Percentiles rank a stretch among this genome's conserved stretches.
Conservation (phyloP, 2,888 invertebrate genomes). For the Andricus quercusramuli region DNA sequence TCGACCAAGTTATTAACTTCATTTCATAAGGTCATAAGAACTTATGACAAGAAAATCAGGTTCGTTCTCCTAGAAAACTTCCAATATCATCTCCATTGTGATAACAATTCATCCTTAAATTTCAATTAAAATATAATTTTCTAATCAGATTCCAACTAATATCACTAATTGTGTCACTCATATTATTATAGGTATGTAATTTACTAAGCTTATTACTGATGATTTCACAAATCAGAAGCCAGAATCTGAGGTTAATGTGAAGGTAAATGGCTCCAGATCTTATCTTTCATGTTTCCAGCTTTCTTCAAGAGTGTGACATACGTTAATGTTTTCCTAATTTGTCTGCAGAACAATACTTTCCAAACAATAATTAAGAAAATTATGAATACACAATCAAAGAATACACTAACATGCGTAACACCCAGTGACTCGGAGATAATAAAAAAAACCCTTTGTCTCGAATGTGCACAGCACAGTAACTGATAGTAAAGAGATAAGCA, state of each 20-base stretch:
- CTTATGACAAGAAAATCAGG: background rate
- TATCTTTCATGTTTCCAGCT: constrained; percentile 18
- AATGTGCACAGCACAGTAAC: too few species aligned
- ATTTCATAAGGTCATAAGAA: background rate
- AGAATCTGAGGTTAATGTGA: background rate
- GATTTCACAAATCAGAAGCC: background rate
- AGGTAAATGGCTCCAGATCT: background rate
- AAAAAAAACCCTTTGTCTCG: too few species aligned
- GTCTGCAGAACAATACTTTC: background rate
- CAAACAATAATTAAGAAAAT: too few species aligned
- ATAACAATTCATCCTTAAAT: background rate
- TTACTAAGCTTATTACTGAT: background rate
- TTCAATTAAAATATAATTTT: constrained; percentile 4
- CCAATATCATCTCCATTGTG: background rate
- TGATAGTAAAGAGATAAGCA: too few species aligned
- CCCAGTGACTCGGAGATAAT: too few species aligned
- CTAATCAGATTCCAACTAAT: background rate
- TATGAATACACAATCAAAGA: too few species aligned
- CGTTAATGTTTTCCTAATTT: constrained; percentile 1
- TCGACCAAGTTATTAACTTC: background rate
- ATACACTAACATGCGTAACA: too few species aligned
- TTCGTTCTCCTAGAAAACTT: background rate
- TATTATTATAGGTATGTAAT: background rate
- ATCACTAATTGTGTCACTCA: background rate
- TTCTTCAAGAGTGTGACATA: constrained; percentile 4